These are phyloP conservation scores for Panthera uncia DNA, from an alignment of 2,113 vertebrate genomes.

Conservation along the genomic window DNA sequence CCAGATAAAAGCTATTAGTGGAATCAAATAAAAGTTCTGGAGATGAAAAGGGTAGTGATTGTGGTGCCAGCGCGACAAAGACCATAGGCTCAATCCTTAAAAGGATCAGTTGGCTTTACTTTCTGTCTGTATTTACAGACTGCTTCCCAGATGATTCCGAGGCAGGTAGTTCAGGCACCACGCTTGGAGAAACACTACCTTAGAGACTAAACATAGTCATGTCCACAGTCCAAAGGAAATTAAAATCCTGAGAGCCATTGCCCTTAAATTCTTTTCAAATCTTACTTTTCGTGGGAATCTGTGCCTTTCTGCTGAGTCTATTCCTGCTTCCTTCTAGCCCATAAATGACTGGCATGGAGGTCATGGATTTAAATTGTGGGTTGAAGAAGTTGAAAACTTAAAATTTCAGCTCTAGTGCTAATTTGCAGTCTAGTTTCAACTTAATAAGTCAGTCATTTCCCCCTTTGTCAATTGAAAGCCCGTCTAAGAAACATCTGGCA, in stretches of 20 bases:
- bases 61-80: neutral
- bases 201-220: neutral
- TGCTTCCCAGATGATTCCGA: neutral
- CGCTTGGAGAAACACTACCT: neutral
- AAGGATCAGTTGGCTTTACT: neutral
- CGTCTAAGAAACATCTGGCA: conserved; percentile 70
- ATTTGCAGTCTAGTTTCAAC: conserved; percentile 46
- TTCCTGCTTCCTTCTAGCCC: conserved; percentile 30
- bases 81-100: neutral
- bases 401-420: neutral
- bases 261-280: conserved; percentile 35
- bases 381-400: conserved; percentile 52
- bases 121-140: neutral
- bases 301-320: conserved; percentile 50
- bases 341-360: conserved; percentile 62
- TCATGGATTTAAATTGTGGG: conserved; percentile 46
- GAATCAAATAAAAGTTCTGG: neutral
- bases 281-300: conserved; percentile 37
- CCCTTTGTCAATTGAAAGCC: conserved; percentile 53
- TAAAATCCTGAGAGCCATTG: conserved; percentile 21
- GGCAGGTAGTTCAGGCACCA: neutral
- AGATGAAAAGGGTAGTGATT: conserved; percentile 28
- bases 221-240: conserved; percentile 24
- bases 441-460: conserved; percentile 60
- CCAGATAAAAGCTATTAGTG: conserved; percentile 32